Evolutionary conservation across 2,888 invertebrate genomes (phyloP), one percentile per base, ranked within the genome.

Genomic region (Tetanocera ferruginea): DNA sequence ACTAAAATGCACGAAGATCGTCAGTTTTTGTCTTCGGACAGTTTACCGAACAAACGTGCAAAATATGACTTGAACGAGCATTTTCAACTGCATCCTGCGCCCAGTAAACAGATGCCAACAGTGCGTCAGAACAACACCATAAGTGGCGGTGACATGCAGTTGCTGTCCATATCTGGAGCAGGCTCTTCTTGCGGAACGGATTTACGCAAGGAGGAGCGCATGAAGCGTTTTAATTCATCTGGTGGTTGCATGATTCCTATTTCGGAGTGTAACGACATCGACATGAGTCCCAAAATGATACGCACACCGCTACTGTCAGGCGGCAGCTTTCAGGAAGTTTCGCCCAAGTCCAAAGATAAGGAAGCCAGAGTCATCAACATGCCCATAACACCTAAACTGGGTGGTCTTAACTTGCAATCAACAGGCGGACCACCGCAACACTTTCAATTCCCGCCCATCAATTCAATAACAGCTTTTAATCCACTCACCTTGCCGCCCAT

Each of bases 231-330:
- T 52, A 86, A 86, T 23, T 88, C 88, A 0, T 90, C 90, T 0
- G 90, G 90, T 2, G 90, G 90, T 62, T 87, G 85, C 34, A 89
- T 90, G 84, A 94, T 95, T 83, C 94, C 95, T 83, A 92, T 94
- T 0, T 92, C 92, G 1, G 89, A 89, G 78, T 89, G 88, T 78
- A 86, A 93, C 5, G 93, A 94, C 34, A 91, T 92, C 80, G 93
- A 93, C 86, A 92, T 92, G 19, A 93, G 93, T 79, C 93, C 93
- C 76, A 92, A 95, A 80, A 94, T 96, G 80, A 94, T 96, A 25
- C 93, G 95, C 84, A 95, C 95, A 0, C 94, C 95, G 0, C 90
- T 96, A 76, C 94, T 96, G 85, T 96, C 96, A 0, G 96, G 96
- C 37, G 96, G 96, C 19, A 95, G 95, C n/a, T 92, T 93, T 72